phyloP scores from a whole-genome alignment of 2,888 invertebrate species.

The Hirtodrosophila duncani region DNA sequence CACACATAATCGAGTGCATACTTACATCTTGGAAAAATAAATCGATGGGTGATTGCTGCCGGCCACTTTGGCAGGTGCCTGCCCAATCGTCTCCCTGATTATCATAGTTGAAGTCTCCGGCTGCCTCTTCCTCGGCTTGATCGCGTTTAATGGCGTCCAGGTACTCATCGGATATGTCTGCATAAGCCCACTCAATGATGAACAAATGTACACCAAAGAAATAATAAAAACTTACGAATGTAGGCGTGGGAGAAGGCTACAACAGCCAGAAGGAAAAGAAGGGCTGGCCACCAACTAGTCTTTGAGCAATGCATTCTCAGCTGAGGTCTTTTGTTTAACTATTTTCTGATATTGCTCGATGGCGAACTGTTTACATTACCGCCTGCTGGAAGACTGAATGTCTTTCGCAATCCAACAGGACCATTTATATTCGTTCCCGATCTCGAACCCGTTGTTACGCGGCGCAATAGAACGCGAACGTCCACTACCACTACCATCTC shows the following conservation, averaged over 20 bases:
- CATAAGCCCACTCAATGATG: no score
- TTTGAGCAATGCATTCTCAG: slow-evolving; percentile 14
- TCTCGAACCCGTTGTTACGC: neutral
- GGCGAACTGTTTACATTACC: slow-evolving; percentile 18
- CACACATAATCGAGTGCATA: no score
- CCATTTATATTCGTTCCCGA: slow-evolving; percentile 39
- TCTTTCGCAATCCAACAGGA: slow-evolving; percentile 4
- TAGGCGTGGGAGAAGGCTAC: slow-evolving; percentile 10
- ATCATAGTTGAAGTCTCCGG: slow-evolving; percentile 51
- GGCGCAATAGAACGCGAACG: neutral
- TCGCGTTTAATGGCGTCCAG: slow-evolving; percentile 24
- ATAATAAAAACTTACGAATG: slow-evolving; percentile 6
- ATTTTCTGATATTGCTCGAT: slow-evolving; percentile 2
- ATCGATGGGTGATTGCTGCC: slow-evolving; percentile 43
- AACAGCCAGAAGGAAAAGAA: slow-evolving; percentile 13
- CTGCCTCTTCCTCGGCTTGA: slow-evolving; percentile 15
- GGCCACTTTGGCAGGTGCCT: slow-evolving; percentile 37
- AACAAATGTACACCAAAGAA: neutral
- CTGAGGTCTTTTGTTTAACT: neutral
- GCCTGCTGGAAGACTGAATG: slow-evolving; percentile 39
- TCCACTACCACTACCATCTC: slow-evolving; percentile 6
- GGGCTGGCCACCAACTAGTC: neutral
- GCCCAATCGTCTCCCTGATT: slow-evolving; percentile 48
- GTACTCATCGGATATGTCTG: slow-evolving; percentile 30
- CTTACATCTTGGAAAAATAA: slow-evolving; percentile 28